Base-by-base conservation (phyloP, 2,113 vertebrate genomes). In the Lasiurus borealis region DNA sequence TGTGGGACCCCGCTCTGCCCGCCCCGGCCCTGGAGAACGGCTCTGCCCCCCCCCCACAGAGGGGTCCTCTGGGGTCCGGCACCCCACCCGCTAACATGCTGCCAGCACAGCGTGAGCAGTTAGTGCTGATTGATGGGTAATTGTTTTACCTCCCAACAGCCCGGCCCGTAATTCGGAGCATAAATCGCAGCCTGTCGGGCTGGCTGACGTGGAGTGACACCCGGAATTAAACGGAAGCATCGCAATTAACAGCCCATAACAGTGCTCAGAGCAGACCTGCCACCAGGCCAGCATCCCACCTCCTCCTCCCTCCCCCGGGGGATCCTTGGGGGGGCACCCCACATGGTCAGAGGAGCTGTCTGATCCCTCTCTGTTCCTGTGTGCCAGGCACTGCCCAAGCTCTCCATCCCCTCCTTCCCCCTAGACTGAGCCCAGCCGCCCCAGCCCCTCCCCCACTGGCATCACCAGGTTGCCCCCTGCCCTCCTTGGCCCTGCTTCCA, bases 191-290 rank as follows among this genome's bases (percentile, higher is more conserved):
- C 68, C 87, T 88, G 81, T 54, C 54, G 27, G 93, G 84, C 92
- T 75, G 93, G 96, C 85, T 97, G 97, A 93, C 97, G 86, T 44
- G 90, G 88, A 96, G 48, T 88, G 89, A 97, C 93, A 96, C 82
- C 91, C 90, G 90, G 97, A 97, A 95, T 97, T 97, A 97, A 97
- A 97, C 34, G 73, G 85, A 88, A 95, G 95, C 92, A 88, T 96
- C 95, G 94, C 95, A 96, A 97, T 94, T 95, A 97, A 97, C 93
- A 96, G 78, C 68, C 94, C 92, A 88, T 96, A 94, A 95, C 93
- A 94, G 19, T 34, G 81, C 69, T 93, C 77, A 36, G 66, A 85
- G 82, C 11, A 15, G 91, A 85, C 71, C 69, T 1, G 2, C 69
- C 76, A 31, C 52, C 25, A 8, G 66, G 6, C 23, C 40, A 46